Base-by-base conservation (phyloP, 2,888 invertebrate species). In the Mythimna pallens region DNA sequence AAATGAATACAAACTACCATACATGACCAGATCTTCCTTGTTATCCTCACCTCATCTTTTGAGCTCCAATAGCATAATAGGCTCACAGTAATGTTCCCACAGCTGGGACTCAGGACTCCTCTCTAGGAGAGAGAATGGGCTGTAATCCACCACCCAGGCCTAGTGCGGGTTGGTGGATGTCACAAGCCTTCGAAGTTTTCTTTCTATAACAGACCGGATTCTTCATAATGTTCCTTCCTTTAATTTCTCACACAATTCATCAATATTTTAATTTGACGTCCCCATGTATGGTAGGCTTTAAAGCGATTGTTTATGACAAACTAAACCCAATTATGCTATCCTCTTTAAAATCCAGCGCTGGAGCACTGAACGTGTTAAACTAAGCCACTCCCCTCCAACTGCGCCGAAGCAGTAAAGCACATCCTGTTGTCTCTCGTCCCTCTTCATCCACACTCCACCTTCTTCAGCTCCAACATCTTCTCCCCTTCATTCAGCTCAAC, bases 381-480 rank as follows among this genome's bases (percentile, higher is more conserved):
- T 73, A 76, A 77, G 67, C 70, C 43, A 74, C 69, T 69, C 64
- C 54, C 52, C 75, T 64, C 25, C 47, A 83, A 82, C 83, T 87
- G 84, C 78, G 73, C 65, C 40, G 55, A 73, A 92, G 91, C 89
- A 89, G 92, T 87, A 90, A 89, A 91, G 90, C 91, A 82, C 90
- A 90, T 90, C 93, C 92, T 91, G 68, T 78, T 54, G 73, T 64
- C 80, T 80, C 55, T 64, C 25, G 54, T 71, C 55, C 17, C 57
- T 74, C 76, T 80, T 95, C 94, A 95, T 86, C 95, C 93, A 59
- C 93, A 94, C 87, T 95, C 95, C 61, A 95, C 90, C 59, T 90
- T 93, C 74, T 91, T 88, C 54, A 95, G 80, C 70, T 95, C 95
- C 82, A 95, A 73, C 95, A 96, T 95, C 73, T 90, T 93, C 58